Percentiles rank a stretch among this genome's conserved stretches.
phyloP scores from a whole-genome alignment of 1,140 invertebrate genomes.

The Hylaeus anthracinus region DNA sequence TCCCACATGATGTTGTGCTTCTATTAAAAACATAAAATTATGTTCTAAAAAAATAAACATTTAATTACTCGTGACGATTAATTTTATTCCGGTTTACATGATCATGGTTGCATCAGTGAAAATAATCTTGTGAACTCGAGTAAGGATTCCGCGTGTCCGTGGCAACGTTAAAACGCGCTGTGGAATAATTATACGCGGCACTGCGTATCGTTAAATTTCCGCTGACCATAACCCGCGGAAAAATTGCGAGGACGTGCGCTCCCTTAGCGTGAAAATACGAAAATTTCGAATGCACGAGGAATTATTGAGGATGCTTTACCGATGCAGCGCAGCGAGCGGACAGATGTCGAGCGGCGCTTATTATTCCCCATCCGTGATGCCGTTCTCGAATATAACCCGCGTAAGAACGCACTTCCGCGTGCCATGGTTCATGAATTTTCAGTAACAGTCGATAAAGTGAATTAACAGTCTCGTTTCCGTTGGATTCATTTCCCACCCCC shows the following conservation, averaged over 20 bases:
- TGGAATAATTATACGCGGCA: slow-evolving; percentile 35
- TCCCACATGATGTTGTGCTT: no score
- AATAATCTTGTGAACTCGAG: background rate
- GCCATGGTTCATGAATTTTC: slow-evolving; percentile 30
- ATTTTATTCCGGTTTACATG: background rate
- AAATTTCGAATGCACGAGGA: slow-evolving; percentile 24
- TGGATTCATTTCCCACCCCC: slow-evolving; percentile 25
- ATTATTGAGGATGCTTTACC: slow-evolving; percentile 24
- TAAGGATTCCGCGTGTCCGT: background rate
- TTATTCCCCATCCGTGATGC: slow-evolving; percentile 34
- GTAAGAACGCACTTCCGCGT: background rate
- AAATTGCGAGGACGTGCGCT: slow-evolving; percentile 45
- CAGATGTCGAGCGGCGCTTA: slow-evolving; percentile 28
- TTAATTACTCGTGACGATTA: no score
- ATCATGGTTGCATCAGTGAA: background rate
- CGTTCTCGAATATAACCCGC: slow-evolving; percentile 13
- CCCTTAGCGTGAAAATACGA: slow-evolving; percentile 17
- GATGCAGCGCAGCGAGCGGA: slow-evolving; percentile 12
- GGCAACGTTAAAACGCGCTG: background rate
- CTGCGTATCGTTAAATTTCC: slow-evolving; percentile 37
- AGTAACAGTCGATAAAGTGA: slow-evolving; percentile 45
- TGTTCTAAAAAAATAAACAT: no score
- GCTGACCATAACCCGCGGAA: slow-evolving; percentile 15
- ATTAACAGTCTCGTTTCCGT: slow-evolving; percentile 59
- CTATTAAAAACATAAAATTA: no score